Evolutionary conservation across 2,797 vertebrate species (phyloP).

Genomic region (Enteromius treurensis): DNA sequence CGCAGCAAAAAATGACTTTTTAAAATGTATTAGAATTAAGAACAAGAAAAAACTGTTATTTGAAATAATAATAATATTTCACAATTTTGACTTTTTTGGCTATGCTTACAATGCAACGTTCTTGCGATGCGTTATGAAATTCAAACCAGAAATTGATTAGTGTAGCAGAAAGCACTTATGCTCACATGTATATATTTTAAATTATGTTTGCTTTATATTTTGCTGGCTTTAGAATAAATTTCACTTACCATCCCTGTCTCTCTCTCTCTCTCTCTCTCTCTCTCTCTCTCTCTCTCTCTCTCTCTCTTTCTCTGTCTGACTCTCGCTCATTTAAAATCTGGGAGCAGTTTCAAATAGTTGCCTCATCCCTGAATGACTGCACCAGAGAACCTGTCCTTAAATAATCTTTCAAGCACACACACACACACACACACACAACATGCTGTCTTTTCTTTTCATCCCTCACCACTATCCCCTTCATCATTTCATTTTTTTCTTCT

Average conservation of each 20-base stretch:
- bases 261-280: background rate
- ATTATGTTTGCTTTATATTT: background rate
- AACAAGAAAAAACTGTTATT: background rate
- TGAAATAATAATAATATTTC: background rate
- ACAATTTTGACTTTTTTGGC: background rate
- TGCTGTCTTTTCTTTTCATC: constrained; percentile 26
- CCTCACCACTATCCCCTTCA: constrained; percentile 15
- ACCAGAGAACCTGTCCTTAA: constrained; percentile 27
- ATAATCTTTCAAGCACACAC: constrained; percentile 38
- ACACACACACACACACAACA: constrained; percentile 39
- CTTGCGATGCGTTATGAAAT: background rate
- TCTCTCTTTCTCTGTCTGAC: background rate
- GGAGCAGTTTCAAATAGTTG: constrained; percentile 41
- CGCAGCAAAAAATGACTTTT: background rate
- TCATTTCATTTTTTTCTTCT: constrained; percentile 40
- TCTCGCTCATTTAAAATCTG: constrained; percentile 29
- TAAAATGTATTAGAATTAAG: no score
- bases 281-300: constrained; percentile 13
- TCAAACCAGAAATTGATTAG: background rate
- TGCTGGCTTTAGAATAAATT: background rate
- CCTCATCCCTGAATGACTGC: constrained; percentile 38
- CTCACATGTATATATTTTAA: background rate
- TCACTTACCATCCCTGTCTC: background rate
- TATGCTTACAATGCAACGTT: background rate
- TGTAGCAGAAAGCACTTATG: background rate